Conservation (phyloP, 2,797 vertebrate genomes). For the Ciconia nigra region DNA sequence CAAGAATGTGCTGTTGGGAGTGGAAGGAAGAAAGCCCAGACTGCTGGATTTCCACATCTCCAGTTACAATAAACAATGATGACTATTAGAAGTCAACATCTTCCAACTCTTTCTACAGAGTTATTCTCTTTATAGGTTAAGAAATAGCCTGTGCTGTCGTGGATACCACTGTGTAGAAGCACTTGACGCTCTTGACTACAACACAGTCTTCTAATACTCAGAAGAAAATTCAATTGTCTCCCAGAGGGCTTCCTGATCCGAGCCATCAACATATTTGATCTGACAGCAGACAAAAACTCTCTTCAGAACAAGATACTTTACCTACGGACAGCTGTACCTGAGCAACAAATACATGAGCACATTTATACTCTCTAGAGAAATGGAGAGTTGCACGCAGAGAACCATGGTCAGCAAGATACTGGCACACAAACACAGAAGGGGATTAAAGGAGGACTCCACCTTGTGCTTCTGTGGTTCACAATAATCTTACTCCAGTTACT, state of each 20-base stretch:
- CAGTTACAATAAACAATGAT: not conserved
- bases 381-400: not conserved
- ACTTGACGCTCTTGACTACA: not conserved
- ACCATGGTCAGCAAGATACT: no score
- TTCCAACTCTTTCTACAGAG: not conserved
- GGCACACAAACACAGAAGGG: not conserved
- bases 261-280: not conserved
- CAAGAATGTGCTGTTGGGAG: not conserved
- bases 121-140: not conserved
- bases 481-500: not conserved
- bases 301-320: not conserved
- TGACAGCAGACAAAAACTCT: not conserved
- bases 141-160: not conserved
- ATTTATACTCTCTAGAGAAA: not conserved
- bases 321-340: not conserved
- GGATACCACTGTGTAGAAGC: not conserved
- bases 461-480: not conserved
- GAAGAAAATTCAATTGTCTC: not conserved
- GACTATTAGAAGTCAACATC: not conserved
- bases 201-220: not conserved
- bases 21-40: not conserved
- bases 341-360: not conserved
- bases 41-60: not conserved
- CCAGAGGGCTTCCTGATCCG: not conserved
- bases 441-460: not conserved